Base-by-base conservation (phyloP, 2,888 invertebrate genomes). In the Oscheius sp. region DNA sequence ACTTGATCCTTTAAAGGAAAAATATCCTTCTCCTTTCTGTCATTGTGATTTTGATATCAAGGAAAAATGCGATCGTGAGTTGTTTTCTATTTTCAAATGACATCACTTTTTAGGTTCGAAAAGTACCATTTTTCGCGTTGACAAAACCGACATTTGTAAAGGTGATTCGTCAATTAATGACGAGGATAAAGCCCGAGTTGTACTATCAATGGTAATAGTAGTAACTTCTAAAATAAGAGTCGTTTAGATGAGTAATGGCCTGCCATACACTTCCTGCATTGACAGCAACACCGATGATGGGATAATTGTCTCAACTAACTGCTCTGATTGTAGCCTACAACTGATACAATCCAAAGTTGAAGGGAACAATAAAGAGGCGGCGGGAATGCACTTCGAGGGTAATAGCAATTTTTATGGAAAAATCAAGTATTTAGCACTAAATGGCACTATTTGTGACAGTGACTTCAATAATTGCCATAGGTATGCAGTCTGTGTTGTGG, bases 381-480 rank as follows among this genome's bases (percentile, higher is more conserved):
- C 9, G 25, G n/a, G 21, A 21, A 13, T 46, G 7, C 18, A 35
- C 25, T 45, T 68, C 16, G 35, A 49, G 1, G 52, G 45, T 68
- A 27, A 9, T 49, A 35, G 5, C 9, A 9, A 6, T 35, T 35
- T 9, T 35, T 35, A 35, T 6, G 5, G 9, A 35, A 9, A 35
- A 3, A 35, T 35, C 9, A 35, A 0, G 23, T 68, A 55, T 79
- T 69, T 63, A 79, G 79, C 74, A 16, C 52, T 78, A 0, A 76
- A 76, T 3, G 21, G 18, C 6, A 59, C 52, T 5, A 27, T 77
- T 0, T 81, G 81, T 25, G 53, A 63, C 1, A 56, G 74, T 43
- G 35, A 70, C 0, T 72, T 69, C 41, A 77, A 78, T 49, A 69
- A 77, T 21, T 81, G 81, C 49, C 79, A 79, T 45, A 43, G 61